These are phyloP conservation scores for Actinostola sp. DNA, from an alignment of 92 coral and sea anemone species.

Conservation along the genomic window DNA sequence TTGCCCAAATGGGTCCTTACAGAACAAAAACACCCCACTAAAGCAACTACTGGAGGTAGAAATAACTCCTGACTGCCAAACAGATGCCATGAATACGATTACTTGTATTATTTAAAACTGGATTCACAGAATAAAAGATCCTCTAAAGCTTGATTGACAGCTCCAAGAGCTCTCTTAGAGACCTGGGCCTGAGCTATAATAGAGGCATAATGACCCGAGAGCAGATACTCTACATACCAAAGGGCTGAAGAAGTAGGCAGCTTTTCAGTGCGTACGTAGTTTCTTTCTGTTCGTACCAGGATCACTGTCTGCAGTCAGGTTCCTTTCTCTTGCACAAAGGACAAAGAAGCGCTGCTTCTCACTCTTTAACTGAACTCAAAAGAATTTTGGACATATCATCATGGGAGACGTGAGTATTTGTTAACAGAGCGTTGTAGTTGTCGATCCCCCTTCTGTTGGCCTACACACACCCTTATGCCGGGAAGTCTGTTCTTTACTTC, in stretches of 20 bases:
- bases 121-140: neutral
- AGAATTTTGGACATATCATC: neutral
- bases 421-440: neutral
- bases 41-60: neutral
- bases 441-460: neutral
- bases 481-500: slow-evolving; percentile 17
- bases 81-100: slow-evolving; percentile 20
- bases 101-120: neutral
- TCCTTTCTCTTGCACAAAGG: slow-evolving; percentile 25
- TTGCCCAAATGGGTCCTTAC: slow-evolving; percentile 10
- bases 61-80: neutral
- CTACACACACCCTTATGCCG: slow-evolving; percentile 16
- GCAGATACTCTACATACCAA: slow-evolving; percentile 16
- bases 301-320: slow-evolving; percentile 22
- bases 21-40: neutral
- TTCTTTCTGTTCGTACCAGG: slow-evolving; percentile 14
- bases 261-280: slow-evolving; percentile 1
- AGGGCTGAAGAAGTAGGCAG: slow-evolving; percentile 17
- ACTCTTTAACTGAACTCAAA: neutral
- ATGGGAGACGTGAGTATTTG: slow-evolving; percentile 32
- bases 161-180: slow-evolving; percentile 8
- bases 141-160: slow-evolving; percentile 25
- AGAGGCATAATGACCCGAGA: slow-evolving; percentile 13
- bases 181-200: slow-evolving; percentile 14
- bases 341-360: neutral